Percentiles rank a stretch among this genome's conserved stretches.
These are phyloP conservation scores for Sebastes steindachneri DNA, from an alignment of 2,797 vertebrate species.

Conservation along the genomic window DNA sequence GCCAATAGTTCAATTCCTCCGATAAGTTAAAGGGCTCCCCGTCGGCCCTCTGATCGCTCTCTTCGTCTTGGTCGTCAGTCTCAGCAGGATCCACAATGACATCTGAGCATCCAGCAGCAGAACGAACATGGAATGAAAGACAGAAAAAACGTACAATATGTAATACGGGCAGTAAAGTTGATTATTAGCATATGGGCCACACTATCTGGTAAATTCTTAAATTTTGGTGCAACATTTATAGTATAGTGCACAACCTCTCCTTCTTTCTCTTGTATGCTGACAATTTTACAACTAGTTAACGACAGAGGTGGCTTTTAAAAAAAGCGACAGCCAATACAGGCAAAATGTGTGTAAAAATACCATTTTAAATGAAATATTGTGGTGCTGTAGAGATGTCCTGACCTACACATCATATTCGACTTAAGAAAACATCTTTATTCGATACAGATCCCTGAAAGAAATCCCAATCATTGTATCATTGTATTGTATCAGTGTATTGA, in stretches of 20 bases:
- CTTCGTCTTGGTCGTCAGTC: conserved; percentile 84
- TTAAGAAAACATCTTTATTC: too few species aligned
- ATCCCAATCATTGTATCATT: too few species aligned
- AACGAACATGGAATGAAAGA: not conserved
- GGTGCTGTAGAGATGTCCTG: too few species aligned
- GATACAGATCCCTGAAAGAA: too few species aligned
- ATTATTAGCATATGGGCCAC: not conserved
- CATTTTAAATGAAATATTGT: too few species aligned
- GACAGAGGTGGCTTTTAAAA: too few species aligned
- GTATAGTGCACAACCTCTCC: not conserved
- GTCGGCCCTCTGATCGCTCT: conserved; percentile 80
- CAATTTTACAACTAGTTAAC: too few species aligned
- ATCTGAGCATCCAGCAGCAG: conserved; percentile 40
- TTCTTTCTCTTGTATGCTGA: not conserved
- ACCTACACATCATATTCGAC: too few species aligned
- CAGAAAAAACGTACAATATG: not conserved
- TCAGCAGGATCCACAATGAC: conserved; percentile 74
- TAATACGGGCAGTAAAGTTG: not conserved
- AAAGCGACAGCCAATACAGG: too few species aligned
- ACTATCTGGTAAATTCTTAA: not conserved
- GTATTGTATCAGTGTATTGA: too few species aligned
- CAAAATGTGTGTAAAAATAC: too few species aligned
- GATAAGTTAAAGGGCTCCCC: conserved; percentile 82
- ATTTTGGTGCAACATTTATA: not conserved
- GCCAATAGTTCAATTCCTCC: conserved; percentile 72